These are phyloP conservation scores for Xerus rutilus DNA, from an alignment of 2,797 vertebrate species.

Conservation along the genomic window DNA sequence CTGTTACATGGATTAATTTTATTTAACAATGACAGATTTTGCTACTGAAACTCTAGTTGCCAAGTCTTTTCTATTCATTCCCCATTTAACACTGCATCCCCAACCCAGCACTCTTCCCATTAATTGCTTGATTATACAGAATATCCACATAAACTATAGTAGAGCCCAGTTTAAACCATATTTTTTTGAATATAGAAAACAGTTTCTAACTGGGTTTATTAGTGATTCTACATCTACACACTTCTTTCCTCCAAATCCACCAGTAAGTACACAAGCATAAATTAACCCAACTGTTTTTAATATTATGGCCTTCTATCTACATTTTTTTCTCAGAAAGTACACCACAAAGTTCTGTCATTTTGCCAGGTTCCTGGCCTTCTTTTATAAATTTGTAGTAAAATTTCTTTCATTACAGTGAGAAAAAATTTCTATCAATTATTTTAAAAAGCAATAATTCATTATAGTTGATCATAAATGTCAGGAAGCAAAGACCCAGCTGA, in stretches of 20 bases:
- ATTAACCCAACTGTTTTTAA: constrained; percentile 53
- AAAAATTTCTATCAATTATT: constrained; percentile 80
- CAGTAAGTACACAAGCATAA: constrained; percentile 1
- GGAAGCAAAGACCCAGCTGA: constrained; percentile 86
- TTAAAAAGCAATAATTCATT: constrained; percentile 84
- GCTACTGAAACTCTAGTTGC: constrained; percentile 77
- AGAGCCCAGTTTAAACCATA: background rate
- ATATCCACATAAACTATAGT: constrained; percentile 52
- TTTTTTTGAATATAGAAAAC: background rate
- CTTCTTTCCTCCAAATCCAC: constrained; percentile 42
- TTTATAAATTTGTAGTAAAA: constrained; percentile 68
- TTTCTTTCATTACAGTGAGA: constrained; percentile 59
- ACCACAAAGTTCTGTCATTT: constrained; percentile 45
- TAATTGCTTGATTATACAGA: constrained; percentile 70
- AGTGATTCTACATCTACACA: constrained; percentile 11
- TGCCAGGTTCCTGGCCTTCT: constrained; percentile 33
- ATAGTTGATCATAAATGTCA: constrained; percentile 88
- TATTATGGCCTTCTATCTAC: background rate
- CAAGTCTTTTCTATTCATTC: constrained; percentile 30
- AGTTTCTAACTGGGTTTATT: constrained; percentile 42
- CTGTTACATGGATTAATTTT: constrained; percentile 78
- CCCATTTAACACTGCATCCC: background rate
- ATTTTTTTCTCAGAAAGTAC: constrained; percentile 46
- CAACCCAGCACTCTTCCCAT: background rate
- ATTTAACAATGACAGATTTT: constrained; percentile 76